Evolutionary conservation across 2,888 invertebrate genomes (phyloP), one percentile per base, ranked within the genome.

Genomic region (Onthophagus sagittarius): DNA sequence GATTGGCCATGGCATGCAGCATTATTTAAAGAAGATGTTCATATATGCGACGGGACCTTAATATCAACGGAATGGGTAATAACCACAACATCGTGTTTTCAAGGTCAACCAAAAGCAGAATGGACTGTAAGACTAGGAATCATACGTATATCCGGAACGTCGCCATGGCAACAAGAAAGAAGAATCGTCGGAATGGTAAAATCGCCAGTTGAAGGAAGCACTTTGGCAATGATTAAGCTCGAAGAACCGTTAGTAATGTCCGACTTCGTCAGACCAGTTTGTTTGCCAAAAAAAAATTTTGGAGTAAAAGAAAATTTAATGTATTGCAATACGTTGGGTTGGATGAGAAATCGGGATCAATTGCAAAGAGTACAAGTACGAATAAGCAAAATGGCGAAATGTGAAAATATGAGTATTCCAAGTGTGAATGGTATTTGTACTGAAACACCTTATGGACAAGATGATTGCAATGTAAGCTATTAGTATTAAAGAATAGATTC

Each of bases 1-100:
- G 95, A 95, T 83, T 95, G 96, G 96, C 96, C 96, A n/a, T 96
- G 96, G 96, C 92, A 95, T 82, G 94, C 92, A 14, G 92, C 94
- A 0, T 87, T 97, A 1, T 90, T 94, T 80, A 92, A 95, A 79
- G 91, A 95, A 81, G 93, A 94, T 77, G 91, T 93, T 63, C 96
- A 96, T 83, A 93, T 94, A 5, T 97, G 96, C 83, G 96, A 97
- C 83, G 96, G 94, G 0, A 94, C 94, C 0, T 88, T 97, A 62
- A 89, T 96, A 65, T 92, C 94, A 33, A 88, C 91, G 3, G 90
- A 92, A 74, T 96, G 96, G 96, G 89, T 97, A 7, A 87, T 95
- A 63, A 95, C 96, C 31, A 94, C 96, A 0, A 92, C 94, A 7
- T 93, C 94, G 4, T 97, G 96, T 82, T 96, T 96, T 83, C 84